A percentile compares a stretch with the other conserved stretches of the same genome.
Evolutionary conservation across 2,113 vertebrate species (phyloP).

Genomic region (Menidia beryllina): DNA sequence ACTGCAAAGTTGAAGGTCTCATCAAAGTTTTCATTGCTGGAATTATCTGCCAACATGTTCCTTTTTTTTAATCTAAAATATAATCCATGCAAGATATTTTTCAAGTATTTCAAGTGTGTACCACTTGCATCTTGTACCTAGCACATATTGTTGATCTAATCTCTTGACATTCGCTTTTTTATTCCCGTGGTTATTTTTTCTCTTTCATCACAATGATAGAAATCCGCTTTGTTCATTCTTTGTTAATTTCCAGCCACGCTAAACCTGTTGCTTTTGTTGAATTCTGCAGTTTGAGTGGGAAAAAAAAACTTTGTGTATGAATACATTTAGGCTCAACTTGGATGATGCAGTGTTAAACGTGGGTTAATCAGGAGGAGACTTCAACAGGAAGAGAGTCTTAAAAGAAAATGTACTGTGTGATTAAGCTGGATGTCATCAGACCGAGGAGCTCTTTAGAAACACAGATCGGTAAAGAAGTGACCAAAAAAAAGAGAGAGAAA

Average conservation of each 20-base stretch:
- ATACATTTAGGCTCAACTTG: neutral
- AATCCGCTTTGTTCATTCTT: neutral
- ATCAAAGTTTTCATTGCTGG: neutral
- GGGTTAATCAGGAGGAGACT: constrained; percentile 17
- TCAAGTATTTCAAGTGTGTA: no score
- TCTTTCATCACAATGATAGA: neutral
- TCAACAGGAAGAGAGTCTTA: neutral
- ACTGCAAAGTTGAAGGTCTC: neutral
- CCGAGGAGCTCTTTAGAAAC: constrained; percentile 64
- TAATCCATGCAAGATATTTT: no score
- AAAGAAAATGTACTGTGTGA: constrained; percentile 58
- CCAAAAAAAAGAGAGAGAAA: constrained; percentile 78
- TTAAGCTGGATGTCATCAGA: constrained; percentile 42
- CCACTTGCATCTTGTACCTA: no score
- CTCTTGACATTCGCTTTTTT: no score
- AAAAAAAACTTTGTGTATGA: neutral
- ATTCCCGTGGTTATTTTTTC: no score
- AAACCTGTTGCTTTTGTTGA: neutral
- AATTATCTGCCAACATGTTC: neutral
- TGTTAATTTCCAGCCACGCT: neutral
- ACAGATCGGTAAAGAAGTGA: constrained; percentile 74
- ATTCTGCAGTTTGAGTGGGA: neutral
- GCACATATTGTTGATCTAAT: no score
- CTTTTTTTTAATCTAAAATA: neutral
- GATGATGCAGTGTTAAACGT: constrained; percentile 54